A percentile compares a stretch with the other conserved stretches of the same genome.
These are phyloP conservation scores for Thamnophis sirtalis DNA, from an alignment of 2,113 vertebrate species.

Conservation along the genomic window DNA sequence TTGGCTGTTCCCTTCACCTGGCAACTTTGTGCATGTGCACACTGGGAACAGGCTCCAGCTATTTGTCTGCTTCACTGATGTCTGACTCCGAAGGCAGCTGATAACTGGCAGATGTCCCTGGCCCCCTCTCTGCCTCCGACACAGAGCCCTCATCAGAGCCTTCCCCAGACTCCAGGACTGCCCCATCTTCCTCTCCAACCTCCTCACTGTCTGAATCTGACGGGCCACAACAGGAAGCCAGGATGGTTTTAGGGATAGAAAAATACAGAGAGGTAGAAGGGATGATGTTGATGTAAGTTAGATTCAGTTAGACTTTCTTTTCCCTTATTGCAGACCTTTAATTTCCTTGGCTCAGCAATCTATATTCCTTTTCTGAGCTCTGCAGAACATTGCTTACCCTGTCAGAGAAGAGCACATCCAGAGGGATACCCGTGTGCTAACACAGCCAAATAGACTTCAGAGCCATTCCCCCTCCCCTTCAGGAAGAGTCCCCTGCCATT, in stretches of 20 bases:
- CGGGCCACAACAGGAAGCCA: background rate
- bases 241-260: background rate
- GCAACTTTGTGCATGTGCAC: no score
- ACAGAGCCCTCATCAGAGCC: no score
- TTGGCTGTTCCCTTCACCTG: no score
- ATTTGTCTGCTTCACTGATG: no score
- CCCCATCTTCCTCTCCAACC: no score
- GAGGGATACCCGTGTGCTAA: background rate
- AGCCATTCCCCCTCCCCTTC: background rate
- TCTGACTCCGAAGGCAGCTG: no score
- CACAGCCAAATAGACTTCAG: background rate
- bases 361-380: background rate
- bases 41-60: no score
- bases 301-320: background rate
- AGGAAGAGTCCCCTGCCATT: background rate
- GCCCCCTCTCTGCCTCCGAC: no score
- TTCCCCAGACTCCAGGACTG: no score
- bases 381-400: background rate
- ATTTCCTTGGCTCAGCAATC: background rate
- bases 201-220: no score
- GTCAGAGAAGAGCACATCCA: background rate
- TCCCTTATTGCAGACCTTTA: background rate
- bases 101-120: no score
- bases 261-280: background rate
- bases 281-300: background rate